phyloP scores from a whole-genome alignment of 2,113 vertebrate species.

The Halcyon malimbica region DNA sequence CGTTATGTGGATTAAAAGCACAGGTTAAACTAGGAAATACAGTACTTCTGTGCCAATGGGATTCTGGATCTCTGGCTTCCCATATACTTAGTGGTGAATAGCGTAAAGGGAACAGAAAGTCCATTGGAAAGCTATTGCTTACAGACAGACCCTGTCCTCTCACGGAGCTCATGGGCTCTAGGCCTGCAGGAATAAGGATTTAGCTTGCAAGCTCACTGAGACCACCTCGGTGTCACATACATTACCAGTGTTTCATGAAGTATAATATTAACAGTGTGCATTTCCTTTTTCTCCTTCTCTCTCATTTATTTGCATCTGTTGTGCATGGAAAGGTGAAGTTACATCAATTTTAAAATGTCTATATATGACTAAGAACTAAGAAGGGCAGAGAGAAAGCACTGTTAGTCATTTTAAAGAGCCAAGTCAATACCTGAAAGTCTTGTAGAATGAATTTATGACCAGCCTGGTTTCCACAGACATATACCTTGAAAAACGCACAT shows the following conservation, averaged over 20 bases:
- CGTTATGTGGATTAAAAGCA: slow-evolving; percentile 27
- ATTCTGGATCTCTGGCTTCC: slow-evolving; percentile 33
- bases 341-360: background rate
- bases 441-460: background rate
- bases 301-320: background rate
- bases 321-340: background rate
- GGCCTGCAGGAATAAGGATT: background rate
- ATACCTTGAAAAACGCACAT: background rate
- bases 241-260: background rate
- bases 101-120: background rate
- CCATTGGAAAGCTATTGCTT: background rate
- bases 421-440: background rate
- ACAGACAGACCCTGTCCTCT: background rate
- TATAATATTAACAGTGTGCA: background rate
- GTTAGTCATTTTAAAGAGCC: background rate
- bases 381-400: background rate
- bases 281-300: background rate
- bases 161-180: background rate
- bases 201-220: background rate
- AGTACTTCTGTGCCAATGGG: background rate
- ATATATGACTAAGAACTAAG: background rate
- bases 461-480: background rate
- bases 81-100: background rate
- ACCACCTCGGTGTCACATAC: background rate
- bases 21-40: slow-evolving; percentile 25